A percentile compares a stretch with the other conserved stretches of the same genome.
phyloP scores from a whole-genome alignment of 1,140 invertebrate species.

The Eriosoma lanigerum region DNA sequence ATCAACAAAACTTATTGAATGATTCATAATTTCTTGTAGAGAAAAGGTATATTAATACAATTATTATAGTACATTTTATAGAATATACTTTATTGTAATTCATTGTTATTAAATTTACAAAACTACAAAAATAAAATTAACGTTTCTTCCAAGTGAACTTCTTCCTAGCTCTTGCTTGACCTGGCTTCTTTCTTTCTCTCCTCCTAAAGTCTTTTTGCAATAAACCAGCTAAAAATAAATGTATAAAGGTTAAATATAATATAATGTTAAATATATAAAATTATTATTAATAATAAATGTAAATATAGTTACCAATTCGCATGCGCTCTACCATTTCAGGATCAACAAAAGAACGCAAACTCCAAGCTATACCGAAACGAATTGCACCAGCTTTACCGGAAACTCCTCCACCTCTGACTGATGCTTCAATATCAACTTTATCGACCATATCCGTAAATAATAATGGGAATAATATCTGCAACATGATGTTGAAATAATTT shows the following conservation, averaged over 20 bases:
- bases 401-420: conserved; percentile 65
- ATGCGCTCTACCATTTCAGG: conserved; percentile 76
- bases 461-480: conserved; percentile 81
- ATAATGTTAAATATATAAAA: conserved; percentile 9
- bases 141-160: conserved; percentile 93
- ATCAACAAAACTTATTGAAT: no score
- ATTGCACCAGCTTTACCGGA: conserved; percentile 81
- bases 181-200: conserved; percentile 91
- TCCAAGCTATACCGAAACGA: conserved; percentile 79
- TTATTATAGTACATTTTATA: no score
- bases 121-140: conserved; percentile 60
- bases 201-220: conserved; percentile 77
- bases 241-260: conserved; percentile 2
- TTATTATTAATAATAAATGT: no score
- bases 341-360: conserved; percentile 79
- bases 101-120: neutral
- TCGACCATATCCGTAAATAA: conserved; percentile 74
- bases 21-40: no score
- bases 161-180: conserved; percentile 85
- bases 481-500: conserved; percentile 53
- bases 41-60: no score
- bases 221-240: conserved; percentile 72
- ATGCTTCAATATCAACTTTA: conserved; percentile 81
- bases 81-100: conserved; percentile 23
- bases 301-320: conserved; percentile 70